These are phyloP conservation scores for Anas georgica DNA, from an alignment of 2,797 vertebrate species.

Conservation along the genomic window DNA sequence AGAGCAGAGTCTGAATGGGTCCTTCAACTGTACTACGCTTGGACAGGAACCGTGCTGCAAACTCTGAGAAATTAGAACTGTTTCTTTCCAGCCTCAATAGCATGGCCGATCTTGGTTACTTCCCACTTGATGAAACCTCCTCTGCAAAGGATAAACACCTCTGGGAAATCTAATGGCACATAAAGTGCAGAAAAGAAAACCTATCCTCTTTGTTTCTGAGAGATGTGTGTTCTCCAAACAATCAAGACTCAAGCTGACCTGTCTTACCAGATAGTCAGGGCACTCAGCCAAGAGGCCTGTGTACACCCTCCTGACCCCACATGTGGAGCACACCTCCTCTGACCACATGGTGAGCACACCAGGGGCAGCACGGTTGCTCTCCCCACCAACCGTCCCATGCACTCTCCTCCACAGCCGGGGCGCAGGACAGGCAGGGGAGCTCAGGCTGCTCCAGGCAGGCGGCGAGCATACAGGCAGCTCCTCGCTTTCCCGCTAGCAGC, in stretches of 20 bases:
- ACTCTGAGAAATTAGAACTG: background rate
- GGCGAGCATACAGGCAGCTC: background rate
- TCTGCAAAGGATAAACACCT: background rate
- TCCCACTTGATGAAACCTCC: fast-evolving
- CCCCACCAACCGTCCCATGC: background rate
- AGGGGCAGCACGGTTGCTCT: background rate
- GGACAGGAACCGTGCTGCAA: background rate
- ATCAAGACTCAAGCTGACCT: background rate
- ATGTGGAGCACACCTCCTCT: background rate
- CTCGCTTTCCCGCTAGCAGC: background rate
- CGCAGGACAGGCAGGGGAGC: fast-evolving
- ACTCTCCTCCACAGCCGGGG: background rate
- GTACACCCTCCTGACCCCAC: fast-evolving
- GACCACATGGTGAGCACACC: fast-evolving
- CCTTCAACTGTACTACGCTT: background rate
- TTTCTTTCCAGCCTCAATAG: background rate
- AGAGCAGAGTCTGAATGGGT: background rate
- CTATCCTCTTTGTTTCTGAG: background rate
- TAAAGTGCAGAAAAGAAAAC: background rate
- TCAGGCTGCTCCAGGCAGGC: background rate
- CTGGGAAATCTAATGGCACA: background rate
- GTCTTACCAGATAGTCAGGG: background rate
- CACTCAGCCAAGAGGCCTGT: background rate
- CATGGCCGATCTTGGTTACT: fast-evolving
- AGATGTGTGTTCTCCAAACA: background rate